A percentile compares a stretch with the other conserved stretches of the same genome.
Conservation (phyloP, 2,797 vertebrate species). For the Anabacerthia variegaticeps region DNA sequence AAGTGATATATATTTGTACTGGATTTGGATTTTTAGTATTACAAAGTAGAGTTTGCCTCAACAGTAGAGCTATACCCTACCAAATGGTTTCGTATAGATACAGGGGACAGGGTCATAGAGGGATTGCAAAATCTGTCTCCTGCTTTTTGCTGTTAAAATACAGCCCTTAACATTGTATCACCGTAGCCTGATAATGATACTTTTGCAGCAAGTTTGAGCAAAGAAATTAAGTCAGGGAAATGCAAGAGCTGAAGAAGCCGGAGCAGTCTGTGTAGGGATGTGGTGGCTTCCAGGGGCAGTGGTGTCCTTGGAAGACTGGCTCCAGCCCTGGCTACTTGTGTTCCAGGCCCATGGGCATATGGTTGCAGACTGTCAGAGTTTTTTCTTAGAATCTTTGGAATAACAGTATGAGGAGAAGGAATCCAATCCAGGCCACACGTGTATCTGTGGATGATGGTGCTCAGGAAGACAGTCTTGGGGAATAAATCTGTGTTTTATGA, state of each 20-base stretch:
- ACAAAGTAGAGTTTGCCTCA: not conserved
- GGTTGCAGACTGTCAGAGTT: not conserved
- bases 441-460: not conserved
- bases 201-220: not conserved
- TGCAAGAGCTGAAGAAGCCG: not conserved
- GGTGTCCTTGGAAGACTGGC: not conserved
- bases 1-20: not conserved
- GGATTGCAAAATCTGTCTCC: not conserved
- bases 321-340: not conserved
- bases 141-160: not conserved
- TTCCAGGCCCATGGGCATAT: not conserved
- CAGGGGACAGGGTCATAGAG: rapidly evolving
- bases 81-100: not conserved
- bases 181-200: not conserved
- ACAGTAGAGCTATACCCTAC: not conserved
- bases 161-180: not conserved
- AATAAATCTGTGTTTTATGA: not conserved
- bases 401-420: not conserved
- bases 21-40: not conserved
- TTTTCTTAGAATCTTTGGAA: not conserved
- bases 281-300: not conserved
- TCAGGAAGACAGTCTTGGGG: not conserved
- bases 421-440: not conserved
- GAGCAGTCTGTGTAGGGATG: not conserved
- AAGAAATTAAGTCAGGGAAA: not conserved